Evolutionary conservation across 1,140 invertebrate species (phyloP).

Genomic region (Drosophila azteca): DNA sequence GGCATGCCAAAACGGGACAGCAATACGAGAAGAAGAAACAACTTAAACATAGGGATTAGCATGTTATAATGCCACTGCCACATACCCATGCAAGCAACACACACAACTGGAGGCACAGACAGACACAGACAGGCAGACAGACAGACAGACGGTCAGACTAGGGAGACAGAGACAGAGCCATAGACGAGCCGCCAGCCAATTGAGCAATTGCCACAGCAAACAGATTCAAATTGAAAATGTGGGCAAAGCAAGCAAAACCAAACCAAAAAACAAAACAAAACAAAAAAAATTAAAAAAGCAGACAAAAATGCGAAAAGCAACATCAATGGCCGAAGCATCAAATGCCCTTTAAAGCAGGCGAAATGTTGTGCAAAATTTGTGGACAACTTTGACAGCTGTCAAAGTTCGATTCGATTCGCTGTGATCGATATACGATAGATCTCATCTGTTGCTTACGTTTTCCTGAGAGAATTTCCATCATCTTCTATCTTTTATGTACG

Average conservation of each 20-base stretch:
- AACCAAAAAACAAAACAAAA: constrained; percentile 27
- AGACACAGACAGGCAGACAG: constrained; percentile 15
- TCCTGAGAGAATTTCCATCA: too few species aligned
- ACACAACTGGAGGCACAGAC: neutral
- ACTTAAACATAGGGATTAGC: constrained; percentile 74
- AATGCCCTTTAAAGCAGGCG: too few species aligned
- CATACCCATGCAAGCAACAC: constrained; percentile 27
- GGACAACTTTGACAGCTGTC: too few species aligned
- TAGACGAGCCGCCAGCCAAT: constrained; percentile 65
- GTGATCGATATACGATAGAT: too few species aligned
- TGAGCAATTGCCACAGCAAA: constrained; percentile 81
- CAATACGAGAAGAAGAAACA: constrained; percentile 33
- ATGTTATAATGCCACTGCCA: constrained; percentile 56
- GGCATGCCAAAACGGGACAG: constrained; percentile 18
- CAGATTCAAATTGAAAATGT: constrained; percentile 82
- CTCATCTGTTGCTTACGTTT: too few species aligned
- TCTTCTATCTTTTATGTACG: too few species aligned
- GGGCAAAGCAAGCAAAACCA: constrained; percentile 56
- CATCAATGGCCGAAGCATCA: neutral
- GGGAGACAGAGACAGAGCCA: constrained; percentile 32
- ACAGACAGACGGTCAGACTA: constrained; percentile 4
- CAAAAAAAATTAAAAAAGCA: constrained; percentile 7
- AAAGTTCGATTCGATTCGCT: too few species aligned
- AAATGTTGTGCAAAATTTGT: too few species aligned
- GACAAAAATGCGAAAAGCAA: constrained; percentile 9